phyloP scores from a whole-genome alignment of 2,888 invertebrate genomes.

The Melangyna quadrimaculata region DNA sequence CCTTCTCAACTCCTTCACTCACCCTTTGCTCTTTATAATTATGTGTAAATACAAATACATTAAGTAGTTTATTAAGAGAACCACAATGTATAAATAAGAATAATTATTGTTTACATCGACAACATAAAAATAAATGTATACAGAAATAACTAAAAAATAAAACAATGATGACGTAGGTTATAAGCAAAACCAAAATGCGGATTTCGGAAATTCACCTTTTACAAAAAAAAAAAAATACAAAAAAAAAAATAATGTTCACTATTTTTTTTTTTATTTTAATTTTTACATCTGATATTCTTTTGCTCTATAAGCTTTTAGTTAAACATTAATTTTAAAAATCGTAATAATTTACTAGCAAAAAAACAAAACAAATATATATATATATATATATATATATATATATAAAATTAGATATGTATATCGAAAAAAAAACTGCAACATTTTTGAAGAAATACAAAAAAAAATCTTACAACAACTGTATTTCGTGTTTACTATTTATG shows the following conservation, averaged over 20 bases:
- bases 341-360: slow-evolving; percentile 26
- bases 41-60: slow-evolving; percentile 62
- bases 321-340: slow-evolving; percentile 44
- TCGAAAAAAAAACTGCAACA: slow-evolving; percentile 23
- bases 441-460: slow-evolving; percentile 49
- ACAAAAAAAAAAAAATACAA: slow-evolving; percentile 15
- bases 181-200: slow-evolving; percentile 71
- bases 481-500: slow-evolving; percentile 63
- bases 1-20: background rate
- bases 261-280: slow-evolving; percentile 45
- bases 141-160: slow-evolving; percentile 37
- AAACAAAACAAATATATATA: background rate
- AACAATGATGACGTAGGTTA: slow-evolving; percentile 62
- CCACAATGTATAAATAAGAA: slow-evolving; percentile 57
- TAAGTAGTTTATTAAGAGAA: slow-evolving; percentile 56
- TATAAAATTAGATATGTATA: background rate
- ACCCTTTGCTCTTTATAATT: slow-evolving; percentile 10
- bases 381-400: background rate
- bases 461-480: slow-evolving; percentile 15
- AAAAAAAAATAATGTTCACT: slow-evolving; percentile 33
- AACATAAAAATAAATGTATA: slow-evolving; percentile 70
- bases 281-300: slow-evolving; percentile 66
- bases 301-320: slow-evolving; percentile 58
- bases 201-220: slow-evolving; percentile 64
- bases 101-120: slow-evolving; percentile 52